Evolutionary conservation across 30 jellyfish, hydroid and myxozoan species (phyloP).

Genomic region (Haliclystus octoradiatus): DNA sequence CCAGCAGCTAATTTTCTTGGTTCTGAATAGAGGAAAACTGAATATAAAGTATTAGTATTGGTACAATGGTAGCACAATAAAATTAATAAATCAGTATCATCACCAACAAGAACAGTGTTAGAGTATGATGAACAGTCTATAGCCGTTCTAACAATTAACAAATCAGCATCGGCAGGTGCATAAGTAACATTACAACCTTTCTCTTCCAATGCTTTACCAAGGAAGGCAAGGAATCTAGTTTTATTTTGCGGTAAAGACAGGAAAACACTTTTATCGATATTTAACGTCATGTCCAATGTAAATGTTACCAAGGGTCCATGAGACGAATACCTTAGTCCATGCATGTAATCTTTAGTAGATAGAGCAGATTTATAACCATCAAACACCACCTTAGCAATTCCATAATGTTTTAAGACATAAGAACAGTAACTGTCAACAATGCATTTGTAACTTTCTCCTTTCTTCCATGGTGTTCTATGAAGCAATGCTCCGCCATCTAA

Average conservation of each 20-base stretch:
- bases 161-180: constrained; percentile 35
- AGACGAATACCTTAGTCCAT: background rate
- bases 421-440: background rate
- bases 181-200: constrained; percentile 7
- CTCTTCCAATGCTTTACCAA: constrained; percentile 2
- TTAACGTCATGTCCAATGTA: constrained; percentile 13
- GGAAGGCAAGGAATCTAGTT: constrained; percentile 13
- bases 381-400: constrained; percentile 5
- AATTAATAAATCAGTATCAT: constrained; percentile 37
- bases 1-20: background rate
- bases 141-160: constrained; percentile 23
- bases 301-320: background rate
- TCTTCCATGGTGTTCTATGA: constrained; percentile 20
- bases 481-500: constrained; percentile 27
- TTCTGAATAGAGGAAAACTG: background rate
- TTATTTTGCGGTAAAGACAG: constrained; percentile 18
- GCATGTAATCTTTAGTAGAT: background rate
- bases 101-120: constrained; percentile 27
- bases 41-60: too few species aligned
- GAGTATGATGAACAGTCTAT: constrained; percentile 1
- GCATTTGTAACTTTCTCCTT: constrained; percentile 4
- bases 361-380: constrained; percentile 2
- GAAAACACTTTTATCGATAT: constrained; percentile 16
- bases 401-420: constrained; percentile 4
- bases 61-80: too few species aligned